Percentiles rank a stretch among this genome's conserved stretches.
Evolutionary conservation across 1,140 invertebrate species (phyloP).

Genomic region (Drosophila virilis): DNA sequence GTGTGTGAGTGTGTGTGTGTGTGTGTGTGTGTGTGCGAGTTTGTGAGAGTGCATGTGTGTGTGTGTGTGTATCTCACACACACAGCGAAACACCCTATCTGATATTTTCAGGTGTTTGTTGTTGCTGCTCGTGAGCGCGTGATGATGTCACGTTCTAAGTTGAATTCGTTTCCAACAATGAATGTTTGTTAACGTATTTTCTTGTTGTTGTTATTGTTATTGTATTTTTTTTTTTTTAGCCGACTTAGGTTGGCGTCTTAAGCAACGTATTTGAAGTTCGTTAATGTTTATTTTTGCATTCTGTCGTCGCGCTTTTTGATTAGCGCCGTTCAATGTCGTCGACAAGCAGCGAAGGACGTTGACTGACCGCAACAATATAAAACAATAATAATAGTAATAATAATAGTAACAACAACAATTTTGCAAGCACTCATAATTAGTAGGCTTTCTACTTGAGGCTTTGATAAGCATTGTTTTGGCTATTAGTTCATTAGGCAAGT

Average conservation of each 20-base stretch:
- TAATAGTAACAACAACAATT: constrained; percentile 7
- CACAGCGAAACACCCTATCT: constrained; percentile 59
- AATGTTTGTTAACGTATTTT: constrained; percentile 69
- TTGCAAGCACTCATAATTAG: constrained; percentile 18
- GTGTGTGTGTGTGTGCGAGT: not conserved
- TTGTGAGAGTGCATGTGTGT: constrained; percentile 8
- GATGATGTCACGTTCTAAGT: constrained; percentile 83
- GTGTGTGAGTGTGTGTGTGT: not conserved
- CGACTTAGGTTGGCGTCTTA: constrained; percentile 45
- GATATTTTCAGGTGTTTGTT: constrained; percentile 31
- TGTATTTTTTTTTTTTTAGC: constrained; percentile 38
- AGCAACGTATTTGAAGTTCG: constrained; percentile 62
- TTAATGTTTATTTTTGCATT: constrained; percentile 82
- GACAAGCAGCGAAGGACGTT: constrained; percentile 46
- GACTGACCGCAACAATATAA: constrained; percentile 38
- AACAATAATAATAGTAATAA: constrained; percentile 13
- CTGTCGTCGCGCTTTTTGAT: constrained; percentile 65
- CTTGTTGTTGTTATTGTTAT: constrained; percentile 24
- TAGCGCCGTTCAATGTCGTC: constrained; percentile 63
- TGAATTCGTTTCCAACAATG: constrained; percentile 76
- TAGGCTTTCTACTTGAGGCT: constrained; percentile 2
- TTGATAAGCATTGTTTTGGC: constrained; percentile 23
- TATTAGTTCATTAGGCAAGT: constrained; percentile 48
- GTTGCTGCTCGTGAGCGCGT: constrained; percentile 62
- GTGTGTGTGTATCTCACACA: constrained; percentile 35